A percentile compares a stretch with the other conserved stretches of the same genome.
Evolutionary conservation across 2,113 vertebrate species (phyloP).

Genomic region (Bubo scandiacus): DNA sequence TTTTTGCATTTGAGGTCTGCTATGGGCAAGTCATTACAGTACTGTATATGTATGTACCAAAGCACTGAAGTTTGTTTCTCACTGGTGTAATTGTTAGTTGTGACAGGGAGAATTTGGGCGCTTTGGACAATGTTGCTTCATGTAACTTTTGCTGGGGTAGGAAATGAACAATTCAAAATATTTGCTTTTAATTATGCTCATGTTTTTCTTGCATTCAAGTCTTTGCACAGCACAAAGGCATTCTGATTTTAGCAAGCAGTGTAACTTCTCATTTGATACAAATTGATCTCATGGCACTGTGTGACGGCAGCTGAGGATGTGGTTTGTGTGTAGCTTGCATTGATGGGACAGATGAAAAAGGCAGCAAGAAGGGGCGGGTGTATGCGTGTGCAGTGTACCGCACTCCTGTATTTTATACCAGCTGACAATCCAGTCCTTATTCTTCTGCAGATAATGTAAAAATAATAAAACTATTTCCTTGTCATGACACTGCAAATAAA

Average conservation of each 20-base stretch:
- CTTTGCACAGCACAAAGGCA: neutral
- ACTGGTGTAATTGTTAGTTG: neutral
- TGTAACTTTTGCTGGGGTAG: neutral
- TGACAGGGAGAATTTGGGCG: neutral
- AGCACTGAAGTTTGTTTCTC: neutral
- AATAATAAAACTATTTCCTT: neutral
- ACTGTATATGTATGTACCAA: neutral
- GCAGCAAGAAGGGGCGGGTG: neutral
- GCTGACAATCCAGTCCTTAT: neutral
- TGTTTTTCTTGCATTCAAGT: neutral
- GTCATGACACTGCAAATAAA: neutral
- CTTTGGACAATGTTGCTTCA: neutral
- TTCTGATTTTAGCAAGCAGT: neutral
- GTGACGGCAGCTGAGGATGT: neutral
- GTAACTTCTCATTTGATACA: neutral
- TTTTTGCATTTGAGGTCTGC: neutral
- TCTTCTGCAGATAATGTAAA: neutral
- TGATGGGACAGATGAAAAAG: neutral
- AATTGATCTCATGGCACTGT: neutral
- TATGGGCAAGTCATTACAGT: accelerated
- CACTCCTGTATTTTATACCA: neutral
- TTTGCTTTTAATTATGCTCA: neutral
- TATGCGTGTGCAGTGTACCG: neutral
- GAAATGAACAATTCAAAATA: neutral
- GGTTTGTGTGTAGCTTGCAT: neutral